Evolutionary conservation across 2,888 invertebrate species (phyloP).

Genomic region (Dorcus hopei): DNA sequence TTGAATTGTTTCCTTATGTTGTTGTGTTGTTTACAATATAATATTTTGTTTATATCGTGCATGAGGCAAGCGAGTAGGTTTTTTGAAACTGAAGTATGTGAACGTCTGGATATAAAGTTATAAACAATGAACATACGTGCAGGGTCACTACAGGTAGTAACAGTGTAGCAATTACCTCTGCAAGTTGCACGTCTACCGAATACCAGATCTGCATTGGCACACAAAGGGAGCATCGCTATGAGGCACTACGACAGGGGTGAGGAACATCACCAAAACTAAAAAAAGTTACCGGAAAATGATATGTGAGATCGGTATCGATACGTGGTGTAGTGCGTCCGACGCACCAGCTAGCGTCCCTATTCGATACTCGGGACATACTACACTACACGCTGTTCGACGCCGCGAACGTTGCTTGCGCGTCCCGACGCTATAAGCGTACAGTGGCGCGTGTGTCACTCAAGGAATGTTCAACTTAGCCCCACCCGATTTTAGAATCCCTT

Average conservation of each 20-base stretch:
- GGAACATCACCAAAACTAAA: conserved; percentile 31
- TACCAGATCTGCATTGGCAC: conserved; percentile 26
- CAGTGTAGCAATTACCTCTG: conserved; percentile 10
- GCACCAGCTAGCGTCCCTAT: conserved; percentile 37
- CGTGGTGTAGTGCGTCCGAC: conserved; percentile 33
- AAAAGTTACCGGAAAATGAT: conserved; percentile 37
- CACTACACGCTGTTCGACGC: conserved; percentile 40
- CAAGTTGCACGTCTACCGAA: conserved; percentile 26
- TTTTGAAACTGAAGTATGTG: too few relatives aligned
- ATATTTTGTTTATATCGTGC: too few relatives aligned
- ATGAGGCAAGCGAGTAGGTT: too few relatives aligned
- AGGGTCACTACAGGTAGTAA: too few relatives aligned
- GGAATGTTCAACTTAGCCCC: conserved; percentile 10
- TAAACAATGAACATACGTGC: too few relatives aligned
- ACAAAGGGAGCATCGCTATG: conserved; percentile 28
- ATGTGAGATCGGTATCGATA: conserved; percentile 31
- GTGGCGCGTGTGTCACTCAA: conserved; percentile 28
- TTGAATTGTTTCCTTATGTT: too few relatives aligned
- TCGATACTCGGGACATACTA: conserved; percentile 42
- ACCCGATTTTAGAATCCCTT: conserved; percentile 8
- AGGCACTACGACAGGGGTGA: conserved; percentile 36
- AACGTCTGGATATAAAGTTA: neutral
- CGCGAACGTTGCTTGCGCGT: conserved; percentile 23
- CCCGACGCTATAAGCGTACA: conserved; percentile 32
- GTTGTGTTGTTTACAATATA: too few relatives aligned